A percentile compares a stretch with the other conserved stretches of the same genome.
Evolutionary conservation across 2,888 invertebrate genomes (phyloP).

Genomic region (Melikaiella ostensackeni): DNA sequence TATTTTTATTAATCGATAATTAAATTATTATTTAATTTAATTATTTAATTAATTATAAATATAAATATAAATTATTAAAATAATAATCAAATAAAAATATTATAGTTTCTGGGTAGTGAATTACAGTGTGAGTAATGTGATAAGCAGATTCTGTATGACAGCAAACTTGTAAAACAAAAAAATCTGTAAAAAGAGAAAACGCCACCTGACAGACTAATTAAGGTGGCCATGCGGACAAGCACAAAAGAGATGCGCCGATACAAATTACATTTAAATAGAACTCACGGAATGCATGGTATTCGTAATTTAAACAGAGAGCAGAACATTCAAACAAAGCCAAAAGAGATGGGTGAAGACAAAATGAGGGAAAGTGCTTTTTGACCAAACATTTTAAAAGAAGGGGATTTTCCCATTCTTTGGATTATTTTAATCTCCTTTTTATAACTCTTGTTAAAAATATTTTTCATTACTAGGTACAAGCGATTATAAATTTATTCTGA

Average conservation of each 20-base stretch:
- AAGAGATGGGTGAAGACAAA: slow-evolving; percentile 8
- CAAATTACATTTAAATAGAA: slow-evolving; percentile 77
- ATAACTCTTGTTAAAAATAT: background rate
- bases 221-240: slow-evolving; percentile 45
- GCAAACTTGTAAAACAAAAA: background rate
- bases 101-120: background rate
- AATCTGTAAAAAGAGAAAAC: slow-evolving; percentile 40
- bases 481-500: no score
- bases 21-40: no score
- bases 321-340: slow-evolving; percentile 43
- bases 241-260: slow-evolving; percentile 60
- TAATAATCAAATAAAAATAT: background rate
- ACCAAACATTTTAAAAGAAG: background rate
- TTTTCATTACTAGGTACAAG: no score
- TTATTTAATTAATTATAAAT: no score
- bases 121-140: background rate
- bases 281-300: slow-evolving; percentile 74
- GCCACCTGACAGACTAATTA: slow-evolving; percentile 14
- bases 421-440: background rate
- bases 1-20: background rate
- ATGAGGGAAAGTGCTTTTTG: slow-evolving; percentile 43
- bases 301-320: slow-evolving; percentile 72
- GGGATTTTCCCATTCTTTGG: background rate
- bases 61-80: no score
- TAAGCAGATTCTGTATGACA: background rate